These are phyloP conservation scores for Petaurus breviceps DNA, from an alignment of 2,113 vertebrate genomes.

Conservation along the genomic window DNA sequence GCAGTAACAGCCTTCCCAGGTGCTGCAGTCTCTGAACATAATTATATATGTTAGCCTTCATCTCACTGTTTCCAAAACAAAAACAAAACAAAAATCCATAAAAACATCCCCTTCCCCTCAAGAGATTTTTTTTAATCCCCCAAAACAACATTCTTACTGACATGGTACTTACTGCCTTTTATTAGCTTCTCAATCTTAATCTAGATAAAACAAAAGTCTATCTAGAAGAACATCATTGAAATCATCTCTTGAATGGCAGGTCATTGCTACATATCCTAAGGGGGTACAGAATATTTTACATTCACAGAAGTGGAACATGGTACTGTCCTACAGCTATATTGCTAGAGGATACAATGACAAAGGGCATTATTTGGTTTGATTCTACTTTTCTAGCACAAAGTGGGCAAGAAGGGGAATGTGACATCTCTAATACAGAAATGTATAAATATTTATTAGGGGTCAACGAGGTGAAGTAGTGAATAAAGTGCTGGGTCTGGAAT, in stretches of 20 bases:
- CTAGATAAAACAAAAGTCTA: slow-evolving; percentile 76
- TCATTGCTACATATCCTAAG: slow-evolving; percentile 84
- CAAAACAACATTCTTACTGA: slow-evolving; percentile 76
- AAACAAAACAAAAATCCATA: slow-evolving; percentile 25
- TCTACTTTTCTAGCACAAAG: slow-evolving; percentile 82
- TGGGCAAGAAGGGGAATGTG: slow-evolving; percentile 75
- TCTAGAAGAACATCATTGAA: slow-evolving; percentile 84
- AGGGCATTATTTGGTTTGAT: slow-evolving; percentile 83
- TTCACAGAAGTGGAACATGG: background rate
- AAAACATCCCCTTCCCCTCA: background rate
- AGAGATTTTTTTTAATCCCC: slow-evolving; percentile 47
- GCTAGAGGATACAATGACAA: slow-evolving; percentile 82
- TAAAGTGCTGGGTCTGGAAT: background rate
- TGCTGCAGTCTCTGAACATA: slow-evolving; percentile 83
- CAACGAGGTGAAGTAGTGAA: background rate
- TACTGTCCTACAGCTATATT: background rate
- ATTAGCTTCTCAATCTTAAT: slow-evolving; percentile 81
- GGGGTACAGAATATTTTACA: background rate
- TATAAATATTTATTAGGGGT: background rate
- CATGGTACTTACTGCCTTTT: slow-evolving; percentile 81
- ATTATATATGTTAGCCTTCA: slow-evolving; percentile 84
- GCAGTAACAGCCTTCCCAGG: slow-evolving; percentile 83
- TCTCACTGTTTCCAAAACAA: slow-evolving; percentile 67
- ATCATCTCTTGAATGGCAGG: slow-evolving; percentile 83
- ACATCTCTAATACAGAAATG: slow-evolving; percentile 75